These are phyloP conservation scores for Morpho deidamia DNA, from an alignment of 2,888 invertebrate genomes.

Conservation along the genomic window DNA sequence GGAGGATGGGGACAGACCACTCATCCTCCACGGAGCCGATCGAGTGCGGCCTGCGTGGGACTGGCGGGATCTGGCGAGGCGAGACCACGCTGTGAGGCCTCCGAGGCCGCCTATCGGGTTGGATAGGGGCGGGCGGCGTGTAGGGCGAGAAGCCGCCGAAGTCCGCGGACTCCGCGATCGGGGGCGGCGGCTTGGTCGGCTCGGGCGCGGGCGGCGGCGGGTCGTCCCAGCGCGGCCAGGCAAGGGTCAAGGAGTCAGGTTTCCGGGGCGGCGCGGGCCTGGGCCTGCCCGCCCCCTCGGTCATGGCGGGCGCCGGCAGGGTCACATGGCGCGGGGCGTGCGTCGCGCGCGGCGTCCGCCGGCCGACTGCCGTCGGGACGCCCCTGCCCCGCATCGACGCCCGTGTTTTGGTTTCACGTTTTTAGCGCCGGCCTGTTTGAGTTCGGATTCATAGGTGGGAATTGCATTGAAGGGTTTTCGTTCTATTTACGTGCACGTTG, in stretches of 20 bases:
- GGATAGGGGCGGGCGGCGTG: slow-evolving; percentile 70
- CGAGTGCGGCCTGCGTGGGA: slow-evolving; percentile 79
- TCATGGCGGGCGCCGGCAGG: slow-evolving; percentile 57
- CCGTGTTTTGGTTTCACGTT: slow-evolving; percentile 34
- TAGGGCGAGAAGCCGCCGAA: slow-evolving; percentile 76
- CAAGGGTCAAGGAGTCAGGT: slow-evolving; percentile 61
- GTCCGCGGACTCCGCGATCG: slow-evolving; percentile 43
- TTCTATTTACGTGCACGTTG: slow-evolving; percentile 12
- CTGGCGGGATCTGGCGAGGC: slow-evolving; percentile 53
- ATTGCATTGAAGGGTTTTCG: slow-evolving; percentile 18
- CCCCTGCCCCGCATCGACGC: slow-evolving; percentile 32
- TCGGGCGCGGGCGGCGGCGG: slow-evolving; percentile 74
- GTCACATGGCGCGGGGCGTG: slow-evolving; percentile 44
- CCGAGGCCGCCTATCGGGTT: slow-evolving; percentile 46
- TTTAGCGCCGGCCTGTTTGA: slow-evolving; percentile 16
- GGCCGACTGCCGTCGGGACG: slow-evolving; percentile 54
- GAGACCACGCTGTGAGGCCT: slow-evolving; percentile 77
- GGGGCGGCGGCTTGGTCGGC: slow-evolving; percentile 33
- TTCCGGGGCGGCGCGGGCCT: slow-evolving; percentile 75
- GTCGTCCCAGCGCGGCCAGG: slow-evolving; percentile 66
- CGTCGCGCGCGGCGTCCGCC: slow-evolving; percentile 45
- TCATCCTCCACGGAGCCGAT: slow-evolving; percentile 74
- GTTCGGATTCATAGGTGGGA: slow-evolving; percentile 17
- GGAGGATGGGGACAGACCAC: slow-evolving; percentile 67
- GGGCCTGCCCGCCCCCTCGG: slow-evolving; percentile 70